phyloP scores from a whole-genome alignment of 53 echinoderm and acorn worm genomes.

The Hippasteria phrygiana region DNA sequence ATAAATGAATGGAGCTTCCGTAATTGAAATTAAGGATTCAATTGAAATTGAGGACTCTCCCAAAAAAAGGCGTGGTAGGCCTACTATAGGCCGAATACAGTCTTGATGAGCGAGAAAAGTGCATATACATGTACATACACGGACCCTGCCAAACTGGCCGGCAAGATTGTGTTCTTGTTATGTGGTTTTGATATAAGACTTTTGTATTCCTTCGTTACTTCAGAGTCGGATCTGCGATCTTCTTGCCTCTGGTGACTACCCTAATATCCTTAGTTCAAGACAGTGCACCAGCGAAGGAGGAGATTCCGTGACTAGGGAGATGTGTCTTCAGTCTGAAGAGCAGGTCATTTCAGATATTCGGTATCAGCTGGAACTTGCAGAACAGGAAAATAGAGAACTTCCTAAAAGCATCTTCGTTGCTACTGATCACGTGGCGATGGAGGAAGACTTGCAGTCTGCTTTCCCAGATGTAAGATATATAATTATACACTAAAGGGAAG shows the following conservation, averaged over 20 bases:
- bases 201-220: not conserved
- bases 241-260: constrained; percentile 70
- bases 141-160: too few relatives aligned
- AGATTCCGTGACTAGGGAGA: constrained; percentile 69
- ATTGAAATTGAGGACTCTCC: too few relatives aligned
- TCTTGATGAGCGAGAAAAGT: too few relatives aligned
- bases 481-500: not conserved
- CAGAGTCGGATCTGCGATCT: constrained; percentile 92
- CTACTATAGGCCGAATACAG: too few relatives aligned
- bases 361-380: constrained; percentile 12
- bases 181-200: too few relatives aligned
- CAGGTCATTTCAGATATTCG: constrained; percentile 84
- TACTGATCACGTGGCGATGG: constrained; percentile 96
- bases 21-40: too few relatives aligned
- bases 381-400: constrained; percentile 31
- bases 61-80: too few relatives aligned
- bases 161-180: too few relatives aligned
- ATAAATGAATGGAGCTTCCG: not conserved
- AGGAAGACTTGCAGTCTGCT: constrained; percentile 81
- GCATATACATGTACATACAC: too few relatives aligned
- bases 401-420: constrained; percentile 88
- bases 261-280: constrained; percentile 79
- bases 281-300: constrained; percentile 79
- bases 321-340: constrained; percentile 94
- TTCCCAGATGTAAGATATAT: constrained; percentile 40